Conservation (phyloP, 2,888 invertebrate genomes). For the Cabera pusaria region DNA sequence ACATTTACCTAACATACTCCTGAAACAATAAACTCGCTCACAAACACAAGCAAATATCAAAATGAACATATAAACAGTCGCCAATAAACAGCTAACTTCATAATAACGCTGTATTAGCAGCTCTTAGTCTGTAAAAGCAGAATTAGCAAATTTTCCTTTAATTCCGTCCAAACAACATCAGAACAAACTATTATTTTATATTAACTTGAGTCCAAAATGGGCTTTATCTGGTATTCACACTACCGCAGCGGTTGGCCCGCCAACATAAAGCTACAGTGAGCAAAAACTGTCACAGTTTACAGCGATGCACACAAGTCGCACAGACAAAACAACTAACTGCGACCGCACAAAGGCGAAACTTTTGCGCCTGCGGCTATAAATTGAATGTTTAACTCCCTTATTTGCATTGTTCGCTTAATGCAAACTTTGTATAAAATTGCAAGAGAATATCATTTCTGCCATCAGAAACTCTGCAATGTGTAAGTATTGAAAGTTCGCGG, state of each 20-base stretch:
- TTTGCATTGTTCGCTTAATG: slow-evolving; percentile 49
- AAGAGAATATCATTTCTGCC: slow-evolving; percentile 25
- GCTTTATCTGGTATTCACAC: slow-evolving; percentile 45
- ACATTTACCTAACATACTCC: slow-evolving; percentile 6
- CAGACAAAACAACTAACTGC: slow-evolving; percentile 41
- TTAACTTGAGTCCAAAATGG: slow-evolving; percentile 37
- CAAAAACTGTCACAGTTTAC: slow-evolving; percentile 43
- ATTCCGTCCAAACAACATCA: slow-evolving; percentile 36
- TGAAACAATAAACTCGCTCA: slow-evolving; percentile 2
- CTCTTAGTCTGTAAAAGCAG: slow-evolving; percentile 22
- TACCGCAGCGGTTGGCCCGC: slow-evolving; percentile 29
- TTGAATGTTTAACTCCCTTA: slow-evolving; percentile 59
- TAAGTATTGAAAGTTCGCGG: slow-evolving; percentile 27
- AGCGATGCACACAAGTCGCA: slow-evolving; percentile 36
- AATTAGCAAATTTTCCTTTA: slow-evolving; percentile 35
- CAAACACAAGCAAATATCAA: slow-evolving; percentile 4
- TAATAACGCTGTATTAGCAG: slow-evolving; percentile 27
- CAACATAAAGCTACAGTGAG: slow-evolving; percentile 36
- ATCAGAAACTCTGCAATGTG: slow-evolving; percentile 25
- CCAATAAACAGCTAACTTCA: slow-evolving; percentile 14
- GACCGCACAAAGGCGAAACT: slow-evolving; percentile 48
- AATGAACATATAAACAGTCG: slow-evolving; percentile 11
- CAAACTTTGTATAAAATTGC: slow-evolving; percentile 39
- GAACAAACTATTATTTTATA: slow-evolving; percentile 44
- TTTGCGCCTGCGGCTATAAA: slow-evolving; percentile 48